Percentiles rank a stretch among this genome's conserved stretches.
Evolutionary conservation across 92 coral and sea anemone genomes (phyloP).

Genomic region (Micromussa lordhowensis): DNA sequence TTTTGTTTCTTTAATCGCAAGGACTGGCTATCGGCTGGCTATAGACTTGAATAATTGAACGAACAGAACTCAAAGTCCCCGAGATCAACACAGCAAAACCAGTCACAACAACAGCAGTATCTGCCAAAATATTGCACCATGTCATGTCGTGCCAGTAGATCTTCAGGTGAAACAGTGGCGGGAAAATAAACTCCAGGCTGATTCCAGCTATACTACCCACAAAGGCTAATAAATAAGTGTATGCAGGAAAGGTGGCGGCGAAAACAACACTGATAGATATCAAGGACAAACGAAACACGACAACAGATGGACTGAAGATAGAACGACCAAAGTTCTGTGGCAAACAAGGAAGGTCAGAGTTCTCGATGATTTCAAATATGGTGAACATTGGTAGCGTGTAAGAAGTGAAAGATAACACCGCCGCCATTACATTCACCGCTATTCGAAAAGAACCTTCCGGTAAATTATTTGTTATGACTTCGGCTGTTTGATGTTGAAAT

Average conservation of each 20-base stretch:
- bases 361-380: constrained; percentile 83
- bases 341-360: constrained; percentile 54
- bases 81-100: constrained; percentile 71
- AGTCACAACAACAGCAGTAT: constrained; percentile 46
- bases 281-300: constrained; percentile 63
- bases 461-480: constrained; percentile 88
- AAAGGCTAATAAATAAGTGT: constrained; percentile 74
- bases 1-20: not conserved
- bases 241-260: constrained; percentile 74
- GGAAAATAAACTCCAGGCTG: constrained; percentile 88
- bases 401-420: constrained; percentile 87
- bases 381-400: constrained; percentile 98
- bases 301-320: constrained; percentile 44
- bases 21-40: not conserved
- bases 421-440: constrained; percentile 85
- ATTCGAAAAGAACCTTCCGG: constrained; percentile 88
- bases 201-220: constrained; percentile 85
- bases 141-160: constrained; percentile 62
- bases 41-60: constrained; percentile 54
- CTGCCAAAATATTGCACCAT: constrained; percentile 74
- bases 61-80: constrained; percentile 71
- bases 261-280: constrained; percentile 66
- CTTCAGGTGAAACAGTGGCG: constrained; percentile 79
- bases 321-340: constrained; percentile 52
- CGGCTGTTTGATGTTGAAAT: constrained; percentile 78